Evolutionary conservation across 2,113 vertebrate species (phyloP).

Genomic region (Mixornis gularis): DNA sequence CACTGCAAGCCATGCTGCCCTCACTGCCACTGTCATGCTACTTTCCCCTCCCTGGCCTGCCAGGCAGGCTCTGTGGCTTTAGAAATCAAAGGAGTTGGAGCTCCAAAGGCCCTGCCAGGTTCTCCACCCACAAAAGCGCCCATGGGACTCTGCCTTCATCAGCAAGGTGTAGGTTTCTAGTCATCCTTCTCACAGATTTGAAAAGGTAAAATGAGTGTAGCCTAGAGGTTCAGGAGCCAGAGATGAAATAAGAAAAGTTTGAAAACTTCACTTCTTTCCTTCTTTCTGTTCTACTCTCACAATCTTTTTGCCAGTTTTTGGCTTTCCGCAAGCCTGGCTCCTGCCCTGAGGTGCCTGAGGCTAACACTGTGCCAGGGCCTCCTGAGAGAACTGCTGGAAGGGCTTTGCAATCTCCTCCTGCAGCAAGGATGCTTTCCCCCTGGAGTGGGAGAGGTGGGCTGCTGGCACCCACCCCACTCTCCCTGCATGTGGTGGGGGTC

Average conservation of each 20-base stretch:
- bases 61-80: neutral
- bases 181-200: neutral
- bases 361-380: neutral
- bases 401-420: neutral
- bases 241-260: neutral
- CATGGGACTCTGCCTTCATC: neutral
- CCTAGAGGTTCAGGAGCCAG: neutral
- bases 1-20: neutral
- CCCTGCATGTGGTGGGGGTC: rapidly evolving
- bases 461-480: neutral
- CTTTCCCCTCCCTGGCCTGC: neutral
- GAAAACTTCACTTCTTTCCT: neutral
- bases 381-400: neutral
- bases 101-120: neutral
- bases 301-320: neutral
- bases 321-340: neutral
- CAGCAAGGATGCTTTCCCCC: neutral
- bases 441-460: rapidly evolving
- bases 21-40: neutral
- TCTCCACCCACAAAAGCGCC: neutral
- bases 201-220: neutral
- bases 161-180: neutral
- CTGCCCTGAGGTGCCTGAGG: neutral
- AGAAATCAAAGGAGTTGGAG: neutral
- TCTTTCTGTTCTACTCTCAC: neutral